Evolutionary conservation across 2,888 invertebrate species (phyloP), one percentile per base, ranked within the genome.

Genomic region (Caenorhabditis wallacei): DNA sequence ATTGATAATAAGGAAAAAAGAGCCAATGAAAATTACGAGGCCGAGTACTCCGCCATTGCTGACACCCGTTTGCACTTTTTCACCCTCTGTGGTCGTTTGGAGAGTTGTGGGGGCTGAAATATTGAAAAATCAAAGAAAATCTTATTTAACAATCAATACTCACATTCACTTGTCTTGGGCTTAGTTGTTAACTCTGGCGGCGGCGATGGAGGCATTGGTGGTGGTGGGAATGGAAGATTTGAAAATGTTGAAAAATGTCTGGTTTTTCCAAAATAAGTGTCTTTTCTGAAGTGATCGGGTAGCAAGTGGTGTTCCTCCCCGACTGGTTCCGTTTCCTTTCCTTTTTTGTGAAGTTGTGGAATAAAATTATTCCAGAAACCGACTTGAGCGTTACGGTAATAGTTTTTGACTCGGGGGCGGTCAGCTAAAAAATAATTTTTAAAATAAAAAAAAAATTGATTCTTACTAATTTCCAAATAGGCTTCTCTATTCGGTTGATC

Each of bases 361-460:
- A 92, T 79, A 59, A 91, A 89, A n/a, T 83, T 81, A 57, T 85
- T 90, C 92, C 92, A 92, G 80, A 92, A 92, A 2, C 90, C 91
- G 2, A 91, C 89, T 74, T 87, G 88, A 26, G 88, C 87, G 61
- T 91, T 91, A 8, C 91, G 87, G 71, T 92, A 92, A 82, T 89
- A 92, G 74, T 90, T 89, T 71, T 89, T 89, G 11, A 91, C 88
- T 8, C 88, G 83, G 0, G 92, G 92, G 1, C 88, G 86, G 51
- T 89, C 89, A 24, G 86, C 89, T 90, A 68, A 43, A 88, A 86
- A 30, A 35, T 51, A 59, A 70, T 5, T 16, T 22, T 68, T 18
- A 10, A 24, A 40, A 22, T 35, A 35, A 10, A 10, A 35, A 7
- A 7, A 4, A 40, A 40, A 40, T 40, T 3, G 13, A 46, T 46